phyloP scores from a whole-genome alignment of 2,797 vertebrate species.

The Euthynnus affinis region DNA sequence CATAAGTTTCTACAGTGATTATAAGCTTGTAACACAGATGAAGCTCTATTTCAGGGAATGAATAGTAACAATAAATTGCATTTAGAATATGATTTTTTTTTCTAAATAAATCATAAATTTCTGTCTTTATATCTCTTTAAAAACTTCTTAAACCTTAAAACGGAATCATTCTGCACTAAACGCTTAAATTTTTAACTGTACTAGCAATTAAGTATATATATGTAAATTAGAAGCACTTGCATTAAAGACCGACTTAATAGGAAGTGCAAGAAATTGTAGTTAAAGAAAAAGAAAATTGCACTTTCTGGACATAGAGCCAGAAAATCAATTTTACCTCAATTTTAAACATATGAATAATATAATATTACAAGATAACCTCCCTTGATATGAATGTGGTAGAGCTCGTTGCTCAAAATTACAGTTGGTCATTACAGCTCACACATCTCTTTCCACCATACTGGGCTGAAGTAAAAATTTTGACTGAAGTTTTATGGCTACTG shows the following conservation, averaged over 20 bases:
- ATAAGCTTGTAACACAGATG: not conserved
- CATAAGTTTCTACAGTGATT: conserved; percentile 2
- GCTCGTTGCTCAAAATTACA: not conserved
- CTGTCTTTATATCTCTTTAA: not conserved
- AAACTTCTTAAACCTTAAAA: not conserved
- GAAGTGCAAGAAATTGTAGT: not conserved
- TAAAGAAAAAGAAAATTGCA: not conserved
- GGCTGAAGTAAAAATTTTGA: not conserved
- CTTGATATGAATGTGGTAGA: not conserved
- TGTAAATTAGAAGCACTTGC: not conserved
- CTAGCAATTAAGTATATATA: not conserved
- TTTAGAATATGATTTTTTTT: not conserved
- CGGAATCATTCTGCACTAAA: not conserved
- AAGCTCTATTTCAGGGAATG: not conserved
- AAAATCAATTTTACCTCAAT: not conserved
- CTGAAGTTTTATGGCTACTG: not conserved
- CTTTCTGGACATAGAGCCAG: not conserved
- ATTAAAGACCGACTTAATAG: not conserved
- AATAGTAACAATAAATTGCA: not conserved
- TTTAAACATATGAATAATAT: not conserved
- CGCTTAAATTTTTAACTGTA: not conserved
- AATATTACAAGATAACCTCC: not conserved
- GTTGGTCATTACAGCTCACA: not conserved
- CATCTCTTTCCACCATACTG: not conserved
- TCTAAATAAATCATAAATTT: not conserved